Evolutionary conservation across 1,140 invertebrate genomes (phyloP).

Genomic region (Phocides pigmalion): DNA sequence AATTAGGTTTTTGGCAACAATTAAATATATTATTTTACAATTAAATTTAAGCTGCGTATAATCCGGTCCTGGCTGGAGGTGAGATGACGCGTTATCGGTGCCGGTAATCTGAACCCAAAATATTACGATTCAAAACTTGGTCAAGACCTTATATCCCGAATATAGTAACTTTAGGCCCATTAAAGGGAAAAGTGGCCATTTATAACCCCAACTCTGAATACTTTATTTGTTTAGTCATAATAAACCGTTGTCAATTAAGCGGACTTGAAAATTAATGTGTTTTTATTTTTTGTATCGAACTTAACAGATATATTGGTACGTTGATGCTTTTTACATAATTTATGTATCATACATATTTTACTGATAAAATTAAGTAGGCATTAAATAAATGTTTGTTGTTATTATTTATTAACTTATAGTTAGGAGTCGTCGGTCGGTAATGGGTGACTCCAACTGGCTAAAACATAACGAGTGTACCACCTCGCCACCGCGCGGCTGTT

Average conservation of each 20-base stretch:
- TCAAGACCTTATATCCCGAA: slow-evolving; percentile 72
- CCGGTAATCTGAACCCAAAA: slow-evolving; percentile 82
- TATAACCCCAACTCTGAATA: slow-evolving; percentile 65
- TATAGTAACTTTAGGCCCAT: slow-evolving; percentile 72
- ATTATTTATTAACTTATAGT: too few species aligned
- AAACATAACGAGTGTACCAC: too few species aligned
- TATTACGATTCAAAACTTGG: slow-evolving; percentile 83
- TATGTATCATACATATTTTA: not conserved
- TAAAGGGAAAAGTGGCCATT: slow-evolving; percentile 73
- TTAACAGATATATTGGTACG: slow-evolving; percentile 15
- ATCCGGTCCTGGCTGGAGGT: slow-evolving; percentile 66
- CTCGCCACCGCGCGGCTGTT: too few species aligned
- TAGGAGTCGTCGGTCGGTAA: too few species aligned
- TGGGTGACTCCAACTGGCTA: too few species aligned
- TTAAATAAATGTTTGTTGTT: too few species aligned
- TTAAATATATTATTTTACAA: slow-evolving; percentile 25
- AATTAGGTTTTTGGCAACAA: too few species aligned
- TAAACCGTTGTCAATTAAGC: slow-evolving; percentile 76
- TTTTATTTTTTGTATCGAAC: slow-evolving; percentile 61
- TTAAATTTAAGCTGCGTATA: slow-evolving; percentile 39
- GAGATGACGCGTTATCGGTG: slow-evolving; percentile 77
- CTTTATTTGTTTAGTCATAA: slow-evolving; percentile 76
- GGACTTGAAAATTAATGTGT: slow-evolving; percentile 58
- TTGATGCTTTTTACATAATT: slow-evolving; percentile 14
- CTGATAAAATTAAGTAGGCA: not conserved